Evolutionary conservation across 2,113 vertebrate species (phyloP).

Genomic region (Desmodus rotundus): DNA sequence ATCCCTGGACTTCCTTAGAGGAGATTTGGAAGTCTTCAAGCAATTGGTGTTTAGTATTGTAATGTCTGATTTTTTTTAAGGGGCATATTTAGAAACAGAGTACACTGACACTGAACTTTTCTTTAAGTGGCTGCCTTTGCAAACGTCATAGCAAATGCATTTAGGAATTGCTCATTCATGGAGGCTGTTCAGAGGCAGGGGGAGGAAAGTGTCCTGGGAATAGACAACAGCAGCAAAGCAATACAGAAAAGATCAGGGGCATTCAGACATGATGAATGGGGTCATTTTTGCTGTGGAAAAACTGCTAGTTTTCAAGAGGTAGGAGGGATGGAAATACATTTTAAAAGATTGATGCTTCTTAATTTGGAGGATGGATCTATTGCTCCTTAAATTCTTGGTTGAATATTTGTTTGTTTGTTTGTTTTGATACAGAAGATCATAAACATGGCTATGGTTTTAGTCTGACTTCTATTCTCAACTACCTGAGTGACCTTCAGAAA

Average conservation of each 20-base stretch:
- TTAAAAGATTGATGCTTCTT: background rate
- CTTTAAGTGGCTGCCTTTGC: slow-evolving; percentile 31
- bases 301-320: background rate
- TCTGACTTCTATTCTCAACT: background rate
- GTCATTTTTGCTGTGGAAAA: slow-evolving; percentile 51
- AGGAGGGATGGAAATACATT: background rate
- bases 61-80: slow-evolving; percentile 46
- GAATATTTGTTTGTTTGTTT: background rate
- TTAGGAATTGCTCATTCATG: slow-evolving; percentile 55
- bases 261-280: slow-evolving; percentile 53
- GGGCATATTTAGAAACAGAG: slow-evolving; percentile 60
- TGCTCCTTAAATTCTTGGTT: background rate
- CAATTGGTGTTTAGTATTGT: slow-evolving; percentile 56
- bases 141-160: slow-evolving; percentile 46
- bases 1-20: slow-evolving; percentile 21
- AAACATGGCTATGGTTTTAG: background rate
- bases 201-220: slow-evolving; percentile 40
- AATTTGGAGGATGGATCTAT: background rate
- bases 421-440: background rate
- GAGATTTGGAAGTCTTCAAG: slow-evolving; percentile 35
- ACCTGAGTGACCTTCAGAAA: slow-evolving; percentile 26
- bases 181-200: slow-evolving; percentile 17
- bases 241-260: slow-evolving; percentile 8
- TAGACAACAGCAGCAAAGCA: slow-evolving; percentile 41
- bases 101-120: slow-evolving; percentile 52